These are phyloP conservation scores for Forficula auricularia DNA, from an alignment of 1,140 invertebrate genomes.

Conservation along the genomic window DNA sequence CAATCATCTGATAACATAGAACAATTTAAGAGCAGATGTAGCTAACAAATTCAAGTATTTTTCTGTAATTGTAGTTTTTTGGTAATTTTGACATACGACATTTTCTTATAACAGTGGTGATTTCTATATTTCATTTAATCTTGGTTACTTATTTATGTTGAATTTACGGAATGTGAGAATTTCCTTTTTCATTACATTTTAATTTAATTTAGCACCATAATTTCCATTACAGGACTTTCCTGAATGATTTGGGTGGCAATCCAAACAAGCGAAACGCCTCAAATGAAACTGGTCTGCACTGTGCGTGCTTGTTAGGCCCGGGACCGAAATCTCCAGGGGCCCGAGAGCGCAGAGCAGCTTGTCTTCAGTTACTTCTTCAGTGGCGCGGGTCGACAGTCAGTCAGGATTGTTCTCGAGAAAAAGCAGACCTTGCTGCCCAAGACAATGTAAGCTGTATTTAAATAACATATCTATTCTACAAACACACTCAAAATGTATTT, in stretches of 20 bases:
- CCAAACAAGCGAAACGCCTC: conserved; percentile 47
- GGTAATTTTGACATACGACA: too few relatives aligned
- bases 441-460: conserved; percentile 32
- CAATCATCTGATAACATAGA: too few relatives aligned
- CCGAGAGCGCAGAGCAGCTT: conserved; percentile 37
- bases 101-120: neutral
- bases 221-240: conserved; percentile 45
- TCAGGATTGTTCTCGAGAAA: conserved; percentile 34
- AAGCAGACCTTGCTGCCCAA: conserved; percentile 35
- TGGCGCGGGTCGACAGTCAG: conserved; percentile 37
- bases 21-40: too few relatives aligned
- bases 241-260: conserved; percentile 45
- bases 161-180: neutral
- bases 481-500: too few relatives aligned
- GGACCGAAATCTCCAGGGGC: conserved; percentile 33
- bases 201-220: too few relatives aligned
- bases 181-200: too few relatives aligned
- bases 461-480: too few relatives aligned
- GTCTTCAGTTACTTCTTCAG: conserved; percentile 41
- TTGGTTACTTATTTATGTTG: neutral
- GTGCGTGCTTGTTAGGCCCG: conserved; percentile 36
- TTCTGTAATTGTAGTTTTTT: too few relatives aligned
- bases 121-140: neutral
- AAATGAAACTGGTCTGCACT: conserved; percentile 46
- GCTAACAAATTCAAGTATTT: too few relatives aligned